Evolutionary conservation across 2,888 invertebrate species (phyloP).

Genomic region (Drosophila multiciliata): DNA sequence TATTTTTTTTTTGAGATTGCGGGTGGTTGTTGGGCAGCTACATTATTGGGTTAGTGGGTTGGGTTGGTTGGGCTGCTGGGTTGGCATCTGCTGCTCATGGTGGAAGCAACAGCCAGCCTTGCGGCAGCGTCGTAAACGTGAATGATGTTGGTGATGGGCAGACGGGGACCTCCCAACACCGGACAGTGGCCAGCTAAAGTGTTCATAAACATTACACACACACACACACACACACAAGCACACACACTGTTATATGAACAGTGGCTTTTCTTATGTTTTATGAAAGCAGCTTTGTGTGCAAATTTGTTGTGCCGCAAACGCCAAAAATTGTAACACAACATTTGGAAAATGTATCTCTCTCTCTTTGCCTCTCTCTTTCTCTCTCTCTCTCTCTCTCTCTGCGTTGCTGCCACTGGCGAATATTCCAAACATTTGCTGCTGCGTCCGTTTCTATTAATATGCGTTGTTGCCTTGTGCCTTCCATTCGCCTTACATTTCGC

Average conservation of each 20-base stretch:
- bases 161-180: conserved; percentile 58
- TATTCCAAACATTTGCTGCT: conserved; percentile 41
- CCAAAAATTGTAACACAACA: conserved; percentile 45
- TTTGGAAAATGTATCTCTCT: conserved; percentile 45
- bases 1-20: neutral
- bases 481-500: conserved; percentile 32
- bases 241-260: conserved; percentile 8
- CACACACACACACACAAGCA: conserved; percentile 11
- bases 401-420: conserved; percentile 19
- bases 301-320: conserved; percentile 52
- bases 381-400: neutral
- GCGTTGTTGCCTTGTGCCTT: conserved; percentile 50
- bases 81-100: conserved; percentile 9
- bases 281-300: conserved; percentile 62
- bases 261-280: conserved; percentile 53
- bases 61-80: conserved; percentile 2
- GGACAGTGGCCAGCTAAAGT: conserved; percentile 71
- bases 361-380: neutral
- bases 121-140: conserved; percentile 67
- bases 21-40: neutral
- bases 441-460: conserved; percentile 64
- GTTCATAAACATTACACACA: conserved; percentile 72
- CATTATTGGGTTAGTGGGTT: neutral
- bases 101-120: conserved; percentile 61
- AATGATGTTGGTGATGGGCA: conserved; percentile 75